These are phyloP conservation scores for Xiphophorus couchianus DNA, from an alignment of 2,113 vertebrate genomes.

Conservation along the genomic window DNA sequence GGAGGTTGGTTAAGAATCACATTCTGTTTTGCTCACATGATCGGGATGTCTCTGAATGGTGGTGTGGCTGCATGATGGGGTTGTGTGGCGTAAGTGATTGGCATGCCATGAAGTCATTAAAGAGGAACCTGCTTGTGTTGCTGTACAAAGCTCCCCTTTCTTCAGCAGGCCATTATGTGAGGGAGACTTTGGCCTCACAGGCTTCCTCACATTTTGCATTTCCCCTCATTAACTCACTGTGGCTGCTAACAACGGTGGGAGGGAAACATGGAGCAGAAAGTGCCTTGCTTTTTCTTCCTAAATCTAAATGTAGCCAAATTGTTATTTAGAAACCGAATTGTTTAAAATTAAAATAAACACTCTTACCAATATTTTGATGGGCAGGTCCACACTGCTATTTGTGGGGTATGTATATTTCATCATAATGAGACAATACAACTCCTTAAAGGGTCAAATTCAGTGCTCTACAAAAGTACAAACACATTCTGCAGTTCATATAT, in stretches of 20 bases:
- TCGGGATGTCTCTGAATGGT: slow-evolving; percentile 23
- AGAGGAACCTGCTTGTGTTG: slow-evolving; percentile 78
- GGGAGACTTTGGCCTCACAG: slow-evolving; percentile 70
- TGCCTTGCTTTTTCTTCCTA: slow-evolving; percentile 41
- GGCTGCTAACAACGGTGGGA: slow-evolving; percentile 48
- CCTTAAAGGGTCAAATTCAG: neutral
- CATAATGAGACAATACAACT: too few species aligned
- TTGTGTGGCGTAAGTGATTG: slow-evolving; percentile 69
- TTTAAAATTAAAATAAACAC: neutral
- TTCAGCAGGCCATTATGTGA: slow-evolving; percentile 67
- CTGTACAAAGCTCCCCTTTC: slow-evolving; percentile 73
- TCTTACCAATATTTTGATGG: neutral
- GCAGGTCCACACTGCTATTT: neutral
- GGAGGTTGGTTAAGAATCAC: slow-evolving; percentile 16
- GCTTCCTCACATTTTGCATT: slow-evolving; percentile 67
- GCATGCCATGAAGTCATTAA: slow-evolving; percentile 76
- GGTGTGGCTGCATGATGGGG: slow-evolving; percentile 42
- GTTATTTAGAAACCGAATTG: neutral
- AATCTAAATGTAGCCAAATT: slow-evolving; percentile 43
- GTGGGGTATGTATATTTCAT: neutral
- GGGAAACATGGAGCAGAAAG: slow-evolving; percentile 43
- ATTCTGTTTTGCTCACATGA: slow-evolving; percentile 47
- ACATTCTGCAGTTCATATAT: too few species aligned
- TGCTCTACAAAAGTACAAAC: neutral
- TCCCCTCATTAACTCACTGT: slow-evolving; percentile 71